Base-by-base conservation (phyloP, 2,113 vertebrate genomes). In the Carassius carassius region DNA sequence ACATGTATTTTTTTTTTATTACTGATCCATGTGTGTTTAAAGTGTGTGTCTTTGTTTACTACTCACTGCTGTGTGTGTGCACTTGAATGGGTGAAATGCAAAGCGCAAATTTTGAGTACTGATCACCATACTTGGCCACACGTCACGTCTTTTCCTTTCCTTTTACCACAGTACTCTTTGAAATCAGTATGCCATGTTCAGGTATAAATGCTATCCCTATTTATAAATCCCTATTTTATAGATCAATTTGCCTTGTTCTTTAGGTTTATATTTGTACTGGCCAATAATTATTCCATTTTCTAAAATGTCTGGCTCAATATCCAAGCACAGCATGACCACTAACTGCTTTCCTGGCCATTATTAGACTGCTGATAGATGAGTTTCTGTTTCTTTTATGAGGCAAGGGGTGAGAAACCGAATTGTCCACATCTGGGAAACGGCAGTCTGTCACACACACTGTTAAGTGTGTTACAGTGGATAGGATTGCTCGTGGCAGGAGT, bases 401-500 rank as follows among this genome's bases (percentile, higher is more conserved):
- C 60, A 81, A 81, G 23, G 23, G 23, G 44, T 51, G 62, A 32
- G 78, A 81, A 81, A 81, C 78, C 62, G 62, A 81, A 81, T 81
- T 81, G 78, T 81, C 41, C 44, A 25, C 41, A 29, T 47, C n/a
- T 32, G 0, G 41, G 62, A 67, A 81, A 81, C 37, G 23, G 37
- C 62, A 17, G 32, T 84, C 51, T 84, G 84, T 80, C 74, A 72
- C 82, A 74, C 58, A 72, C 69, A 47, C 32, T 81, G 72, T 47
- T 84, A 83, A 44, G 67, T 82, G 83, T 41, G 49, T 85, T 70
- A 44, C 35, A 44, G 32, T 69, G 44, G 75, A 70, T 44, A 86
- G 63, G 72, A n/a, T 51, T 75, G 60, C 49, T 74, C 54, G 60
- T 73, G 49, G 70, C 58, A 81, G 86, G 81, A 87, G 82, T 89